Percentiles rank a stretch among this genome's conserved stretches.
phyloP scores from a whole-genome alignment of 37 sponge, comb jelly and placozoan species.

The Amphimedon queenslandica region DNA sequence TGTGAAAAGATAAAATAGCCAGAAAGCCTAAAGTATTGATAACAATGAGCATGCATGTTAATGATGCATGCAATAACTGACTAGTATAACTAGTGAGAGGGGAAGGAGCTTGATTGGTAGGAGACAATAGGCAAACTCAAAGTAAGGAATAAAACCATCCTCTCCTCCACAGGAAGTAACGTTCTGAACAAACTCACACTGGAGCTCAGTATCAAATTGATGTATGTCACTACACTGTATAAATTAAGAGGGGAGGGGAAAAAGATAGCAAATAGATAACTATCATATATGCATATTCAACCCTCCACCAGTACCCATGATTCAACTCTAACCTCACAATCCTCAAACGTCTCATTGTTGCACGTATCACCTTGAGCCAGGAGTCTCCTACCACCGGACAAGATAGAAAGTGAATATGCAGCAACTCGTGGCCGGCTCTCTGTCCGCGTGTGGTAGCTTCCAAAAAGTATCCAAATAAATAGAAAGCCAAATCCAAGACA shows the following conservation, averaged over 20 bases:
- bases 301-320: too few relatives aligned
- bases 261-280: not conserved
- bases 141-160: slow-evolving; percentile 80
- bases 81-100: slow-evolving; percentile 76
- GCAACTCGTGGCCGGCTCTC: not conserved
- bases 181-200: slow-evolving; percentile 63
- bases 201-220: not conserved
- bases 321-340: not conserved
- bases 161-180: slow-evolving; percentile 64
- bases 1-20: slow-evolving; percentile 87
- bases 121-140: slow-evolving; percentile 80
- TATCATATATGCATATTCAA: not conserved
- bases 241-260: not conserved
- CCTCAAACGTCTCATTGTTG: not conserved
- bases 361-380: not conserved
- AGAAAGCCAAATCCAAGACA: not conserved
- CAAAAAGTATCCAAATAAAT: not conserved
- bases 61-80: slow-evolving; percentile 1
- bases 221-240: slow-evolving; percentile 48
- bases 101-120: slow-evolving; percentile 77
- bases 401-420: not conserved
- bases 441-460: not conserved
- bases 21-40: slow-evolving; percentile 66
- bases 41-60: too few relatives aligned
- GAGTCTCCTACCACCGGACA: too few relatives aligned